Percentiles rank a stretch among this genome's conserved stretches.
Conservation (phyloP, 2,113 vertebrate genomes). For the Xiphorhynchus elegans region DNA sequence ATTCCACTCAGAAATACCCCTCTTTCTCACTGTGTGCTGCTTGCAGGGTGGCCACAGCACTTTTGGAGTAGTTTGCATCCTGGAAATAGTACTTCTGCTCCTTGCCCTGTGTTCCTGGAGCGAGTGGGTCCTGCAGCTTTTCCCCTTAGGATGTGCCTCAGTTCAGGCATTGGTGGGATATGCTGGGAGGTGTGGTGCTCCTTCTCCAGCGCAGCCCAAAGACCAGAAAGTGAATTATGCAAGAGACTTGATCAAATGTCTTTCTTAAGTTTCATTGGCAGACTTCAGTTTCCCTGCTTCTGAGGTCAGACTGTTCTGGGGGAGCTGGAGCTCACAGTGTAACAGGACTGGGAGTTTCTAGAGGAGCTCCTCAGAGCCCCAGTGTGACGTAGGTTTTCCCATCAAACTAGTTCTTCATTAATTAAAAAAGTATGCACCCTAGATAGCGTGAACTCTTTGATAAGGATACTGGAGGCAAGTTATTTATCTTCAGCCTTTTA, state of each 20-base stretch:
- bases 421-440: slow-evolving; percentile 27
- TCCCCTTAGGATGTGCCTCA: neutral
- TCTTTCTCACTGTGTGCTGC: neutral
- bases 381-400: neutral
- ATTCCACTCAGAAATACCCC: neutral
- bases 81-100: neutral
- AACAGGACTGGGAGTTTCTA: neutral
- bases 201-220: neutral
- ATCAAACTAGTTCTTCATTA: slow-evolving; percentile 14
- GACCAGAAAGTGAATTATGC: slow-evolving; percentile 68
- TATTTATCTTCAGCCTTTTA: neutral
- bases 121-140: neutral
- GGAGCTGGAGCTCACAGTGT: neutral
- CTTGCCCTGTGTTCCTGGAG: neutral
- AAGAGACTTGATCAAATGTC: slow-evolving; percentile 35
- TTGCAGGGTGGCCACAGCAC: neutral
- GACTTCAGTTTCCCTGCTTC: slow-evolving; percentile 27
- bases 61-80: neutral
- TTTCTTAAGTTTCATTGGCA: slow-evolving; percentile 64
- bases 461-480: neutral
- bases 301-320: neutral
- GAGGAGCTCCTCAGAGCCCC: slow-evolving; percentile 34
- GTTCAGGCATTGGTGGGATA: neutral
- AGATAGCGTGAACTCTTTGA: neutral
- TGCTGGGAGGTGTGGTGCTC: neutral